Conservation (phyloP, 2,888 invertebrate species). For the Cataglyphis rosenhaueri region DNA sequence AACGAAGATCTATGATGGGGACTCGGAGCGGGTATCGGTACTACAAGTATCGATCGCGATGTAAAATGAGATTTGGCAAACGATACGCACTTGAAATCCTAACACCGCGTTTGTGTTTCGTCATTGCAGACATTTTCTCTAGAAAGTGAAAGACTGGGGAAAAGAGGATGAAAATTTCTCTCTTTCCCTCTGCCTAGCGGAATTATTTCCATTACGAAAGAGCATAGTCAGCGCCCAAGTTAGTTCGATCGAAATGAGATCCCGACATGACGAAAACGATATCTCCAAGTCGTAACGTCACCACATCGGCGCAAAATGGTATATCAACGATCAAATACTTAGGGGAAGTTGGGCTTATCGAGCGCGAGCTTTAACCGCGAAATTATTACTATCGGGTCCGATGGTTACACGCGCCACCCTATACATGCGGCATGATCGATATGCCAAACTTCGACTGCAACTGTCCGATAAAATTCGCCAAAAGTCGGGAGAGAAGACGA, state of each 20-base stretch:
- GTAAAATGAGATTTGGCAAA: not conserved
- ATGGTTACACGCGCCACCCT: not conserved
- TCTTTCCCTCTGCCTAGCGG: not conserved
- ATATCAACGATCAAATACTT: not conserved
- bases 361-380: not conserved
- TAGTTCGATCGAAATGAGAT: constrained; percentile 4
- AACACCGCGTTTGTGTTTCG: not conserved
- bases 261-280: not conserved
- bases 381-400: not conserved
- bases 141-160: not conserved
- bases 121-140: not conserved
- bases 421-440: constrained; percentile 10
- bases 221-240: not conserved
- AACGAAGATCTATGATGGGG: not conserved
- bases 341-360: not conserved
- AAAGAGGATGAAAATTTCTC: not conserved
- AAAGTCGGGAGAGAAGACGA: constrained; percentile 24
- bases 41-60: constrained; percentile 11
- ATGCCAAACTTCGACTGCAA: constrained; percentile 24
- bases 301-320: not conserved
- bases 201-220: constrained; percentile 21
- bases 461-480: constrained; percentile 25
- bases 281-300: not conserved
- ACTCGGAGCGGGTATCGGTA: not conserved
- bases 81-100: not conserved